A percentile compares a stretch with the other conserved stretches of the same genome.
Conservation (phyloP, 1,140 invertebrate species). For the Cyclargus thomasi region DNA sequence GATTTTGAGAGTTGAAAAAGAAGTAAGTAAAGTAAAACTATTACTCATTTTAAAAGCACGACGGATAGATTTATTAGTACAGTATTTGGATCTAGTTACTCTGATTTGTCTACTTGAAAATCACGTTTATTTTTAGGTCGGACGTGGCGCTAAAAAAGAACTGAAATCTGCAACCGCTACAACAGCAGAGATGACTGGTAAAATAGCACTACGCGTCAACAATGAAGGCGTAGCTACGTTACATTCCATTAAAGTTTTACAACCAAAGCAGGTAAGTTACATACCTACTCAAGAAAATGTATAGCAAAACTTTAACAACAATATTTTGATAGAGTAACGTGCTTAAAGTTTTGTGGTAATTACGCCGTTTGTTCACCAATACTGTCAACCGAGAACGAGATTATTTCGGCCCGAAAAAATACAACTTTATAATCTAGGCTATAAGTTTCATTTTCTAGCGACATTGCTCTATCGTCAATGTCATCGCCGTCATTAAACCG, state of each 20-base stretch:
- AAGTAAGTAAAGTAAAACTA: slow-evolving; percentile 64
- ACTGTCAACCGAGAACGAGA: no score
- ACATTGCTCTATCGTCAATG: no score
- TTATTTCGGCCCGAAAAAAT: no score
- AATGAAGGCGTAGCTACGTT: slow-evolving; percentile 85
- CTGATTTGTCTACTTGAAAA: slow-evolving; percentile 10
- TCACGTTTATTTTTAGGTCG: slow-evolving; percentile 73
- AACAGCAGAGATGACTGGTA: slow-evolving; percentile 88
- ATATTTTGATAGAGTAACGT: no score
- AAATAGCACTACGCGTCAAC: slow-evolving; percentile 84
- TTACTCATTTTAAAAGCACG: no score
- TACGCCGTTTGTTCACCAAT: no score
- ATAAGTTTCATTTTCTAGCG: no score
- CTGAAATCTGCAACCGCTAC: slow-evolving; percentile 88
- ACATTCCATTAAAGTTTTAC: slow-evolving; percentile 87
- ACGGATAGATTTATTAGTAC: no score
- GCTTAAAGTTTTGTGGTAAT: no score
- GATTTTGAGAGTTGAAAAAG: slow-evolving; percentile 87
- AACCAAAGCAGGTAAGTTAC: slow-evolving; percentile 85
- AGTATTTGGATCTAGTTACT: neutral
- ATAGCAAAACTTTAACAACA: no score
- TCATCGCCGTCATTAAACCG: no score
- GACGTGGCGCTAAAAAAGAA: slow-evolving; percentile 84
- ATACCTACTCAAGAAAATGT: slow-evolving; percentile 5
- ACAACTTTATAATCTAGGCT: no score